Conservation (phyloP, 2,888 invertebrate species). For the Phyllotreta striolata region DNA sequence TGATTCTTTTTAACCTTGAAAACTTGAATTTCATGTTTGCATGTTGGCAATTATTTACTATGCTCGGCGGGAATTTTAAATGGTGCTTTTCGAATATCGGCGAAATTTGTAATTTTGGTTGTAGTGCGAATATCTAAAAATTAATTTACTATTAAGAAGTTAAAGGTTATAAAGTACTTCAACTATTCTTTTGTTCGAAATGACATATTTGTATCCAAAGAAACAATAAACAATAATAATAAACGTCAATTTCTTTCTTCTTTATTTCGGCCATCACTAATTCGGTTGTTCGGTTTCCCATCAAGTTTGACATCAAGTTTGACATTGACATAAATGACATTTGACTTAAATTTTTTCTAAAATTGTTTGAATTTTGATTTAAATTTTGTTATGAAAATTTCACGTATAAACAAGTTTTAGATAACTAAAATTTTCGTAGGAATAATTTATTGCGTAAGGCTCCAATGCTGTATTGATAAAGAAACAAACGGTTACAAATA, state of each 20-base stretch:
- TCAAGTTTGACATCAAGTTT: too few species aligned
- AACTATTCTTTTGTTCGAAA: slow-evolving; percentile 22
- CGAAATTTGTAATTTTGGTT: slow-evolving; percentile 9
- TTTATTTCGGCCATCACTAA: too few species aligned
- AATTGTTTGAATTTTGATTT: too few species aligned
- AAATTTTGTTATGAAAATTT: too few species aligned
- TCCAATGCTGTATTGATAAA: too few species aligned
- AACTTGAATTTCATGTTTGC: slow-evolving; percentile 36
- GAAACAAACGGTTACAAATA: too few species aligned
- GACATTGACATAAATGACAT: too few species aligned
- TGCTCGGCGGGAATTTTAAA: slow-evolving; percentile 34
- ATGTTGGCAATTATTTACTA: slow-evolving; percentile 24
- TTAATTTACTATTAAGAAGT: slow-evolving; percentile 23
- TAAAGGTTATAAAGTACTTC: slow-evolving; percentile 29
- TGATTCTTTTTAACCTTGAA: slow-evolving; percentile 38
- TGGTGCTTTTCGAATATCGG: not conserved
- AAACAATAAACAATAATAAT: slow-evolving; percentile 6
- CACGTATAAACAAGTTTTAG: too few species aligned
- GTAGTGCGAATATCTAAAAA: slow-evolving; percentile 21
- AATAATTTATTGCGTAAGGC: too few species aligned
- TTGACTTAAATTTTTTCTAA: too few species aligned
- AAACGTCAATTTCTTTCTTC: not conserved
- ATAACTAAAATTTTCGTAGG: too few species aligned
- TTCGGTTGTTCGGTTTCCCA: too few species aligned
- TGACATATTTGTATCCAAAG: slow-evolving; percentile 9